Evolutionary conservation across 2,113 vertebrate genomes (phyloP).

Genomic region (Cacatua alba): DNA sequence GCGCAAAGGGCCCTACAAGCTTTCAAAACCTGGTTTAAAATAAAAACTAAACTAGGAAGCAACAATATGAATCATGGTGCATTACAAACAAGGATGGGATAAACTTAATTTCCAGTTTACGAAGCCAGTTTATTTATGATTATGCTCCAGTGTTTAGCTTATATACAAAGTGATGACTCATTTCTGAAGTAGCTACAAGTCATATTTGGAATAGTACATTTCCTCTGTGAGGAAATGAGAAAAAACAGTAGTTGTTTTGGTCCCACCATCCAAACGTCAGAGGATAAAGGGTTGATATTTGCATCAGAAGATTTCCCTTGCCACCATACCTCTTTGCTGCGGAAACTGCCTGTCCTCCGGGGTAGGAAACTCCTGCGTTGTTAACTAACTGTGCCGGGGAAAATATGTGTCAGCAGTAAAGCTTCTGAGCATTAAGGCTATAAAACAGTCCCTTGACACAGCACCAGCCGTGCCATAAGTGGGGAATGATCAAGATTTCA

Average conservation of each 20-base stretch:
- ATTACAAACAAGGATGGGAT: conserved; percentile 10
- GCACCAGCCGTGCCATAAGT: background rate
- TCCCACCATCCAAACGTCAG: background rate
- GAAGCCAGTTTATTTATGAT: conserved; percentile 58
- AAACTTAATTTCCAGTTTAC: conserved; percentile 58
- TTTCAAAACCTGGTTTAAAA: background rate
- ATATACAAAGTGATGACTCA: conserved; percentile 51
- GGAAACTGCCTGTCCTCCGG: background rate
- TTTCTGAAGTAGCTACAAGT: conserved; percentile 40
- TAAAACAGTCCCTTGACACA: background rate
- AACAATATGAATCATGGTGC: conserved; percentile 13
- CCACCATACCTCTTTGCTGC: accelerated
- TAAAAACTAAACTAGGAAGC: background rate
- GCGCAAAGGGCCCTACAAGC: background rate
- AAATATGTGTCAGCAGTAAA: background rate
- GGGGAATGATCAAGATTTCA: accelerated
- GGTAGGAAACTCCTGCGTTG: background rate
- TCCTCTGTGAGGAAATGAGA: conserved; percentile 47
- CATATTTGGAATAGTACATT: background rate
- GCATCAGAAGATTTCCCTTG: background rate
- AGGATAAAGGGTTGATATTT: background rate
- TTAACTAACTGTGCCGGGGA: background rate
- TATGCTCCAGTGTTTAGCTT: conserved; percentile 51
- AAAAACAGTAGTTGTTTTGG: background rate
- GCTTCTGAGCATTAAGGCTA: background rate